phyloP scores from a whole-genome alignment of 2,797 vertebrate species.

The Micrastur ruficollis region DNA sequence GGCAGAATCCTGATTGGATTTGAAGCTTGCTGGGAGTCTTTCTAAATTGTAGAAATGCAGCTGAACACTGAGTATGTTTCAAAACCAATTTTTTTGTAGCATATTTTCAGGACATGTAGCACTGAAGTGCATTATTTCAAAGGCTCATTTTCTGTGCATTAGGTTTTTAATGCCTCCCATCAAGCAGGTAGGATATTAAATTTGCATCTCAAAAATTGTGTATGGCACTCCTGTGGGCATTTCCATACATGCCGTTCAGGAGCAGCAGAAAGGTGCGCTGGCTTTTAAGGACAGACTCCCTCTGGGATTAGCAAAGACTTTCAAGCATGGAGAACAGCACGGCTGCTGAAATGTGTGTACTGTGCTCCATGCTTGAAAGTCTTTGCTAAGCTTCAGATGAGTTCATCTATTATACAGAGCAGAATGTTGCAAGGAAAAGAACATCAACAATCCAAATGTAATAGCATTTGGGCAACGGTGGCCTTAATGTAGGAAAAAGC shows the following conservation, averaged over 20 bases:
- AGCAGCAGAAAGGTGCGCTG: neutral
- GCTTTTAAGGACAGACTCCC: neutral
- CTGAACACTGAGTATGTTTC: neutral
- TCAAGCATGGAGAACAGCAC: neutral
- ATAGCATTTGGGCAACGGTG: neutral
- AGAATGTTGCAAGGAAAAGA: neutral
- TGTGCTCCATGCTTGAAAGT: neutral
- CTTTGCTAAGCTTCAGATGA: neutral
- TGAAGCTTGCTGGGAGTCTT: neutral
- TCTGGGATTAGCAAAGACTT: neutral
- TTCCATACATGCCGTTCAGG: neutral
- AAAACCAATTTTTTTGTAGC: neutral
- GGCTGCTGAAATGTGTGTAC: neutral
- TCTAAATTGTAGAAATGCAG: neutral
- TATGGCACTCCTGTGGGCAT: neutral
- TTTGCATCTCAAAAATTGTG: neutral
- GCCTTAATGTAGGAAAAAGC: neutral
- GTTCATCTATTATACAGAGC: neutral
- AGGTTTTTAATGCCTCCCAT: neutral
- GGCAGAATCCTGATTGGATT: neutral
- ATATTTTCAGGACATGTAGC: neutral
- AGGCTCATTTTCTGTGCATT: neutral
- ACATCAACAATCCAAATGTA: neutral
- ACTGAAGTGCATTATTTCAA: neutral
- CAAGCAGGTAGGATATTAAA: neutral